These are phyloP conservation scores for Marmota flaviventris DNA, from an alignment of 2,113 vertebrate genomes.

Conservation along the genomic window DNA sequence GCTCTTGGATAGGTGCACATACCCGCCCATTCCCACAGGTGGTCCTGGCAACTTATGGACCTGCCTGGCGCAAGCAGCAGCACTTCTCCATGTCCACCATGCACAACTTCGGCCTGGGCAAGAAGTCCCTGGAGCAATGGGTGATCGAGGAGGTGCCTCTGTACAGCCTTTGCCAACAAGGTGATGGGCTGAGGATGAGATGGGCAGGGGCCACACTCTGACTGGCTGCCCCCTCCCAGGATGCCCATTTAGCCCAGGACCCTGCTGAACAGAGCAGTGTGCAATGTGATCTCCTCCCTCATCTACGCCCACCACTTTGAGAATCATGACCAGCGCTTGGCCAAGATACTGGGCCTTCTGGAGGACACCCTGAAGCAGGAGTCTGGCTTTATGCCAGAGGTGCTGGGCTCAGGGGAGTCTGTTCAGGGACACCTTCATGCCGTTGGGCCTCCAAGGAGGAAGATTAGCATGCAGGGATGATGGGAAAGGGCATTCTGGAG, in stretches of 20 bases:
- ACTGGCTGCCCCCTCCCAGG: slow-evolving; percentile 61
- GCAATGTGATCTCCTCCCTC: slow-evolving; percentile 82
- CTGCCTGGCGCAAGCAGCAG: slow-evolving; percentile 88
- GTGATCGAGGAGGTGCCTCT: slow-evolving; percentile 88
- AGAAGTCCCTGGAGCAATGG: slow-evolving; percentile 90
- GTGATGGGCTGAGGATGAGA: not conserved
- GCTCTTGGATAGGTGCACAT: accelerated
- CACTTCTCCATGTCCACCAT: slow-evolving; percentile 89
- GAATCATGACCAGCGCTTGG: slow-evolving; percentile 79
- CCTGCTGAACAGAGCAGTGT: slow-evolving; percentile 76
- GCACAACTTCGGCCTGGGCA: slow-evolving; percentile 92
- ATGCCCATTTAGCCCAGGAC: slow-evolving; percentile 64
- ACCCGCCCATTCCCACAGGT: slow-evolving; percentile 80
- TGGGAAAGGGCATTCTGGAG: not conserved
- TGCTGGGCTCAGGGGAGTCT: not conserved
- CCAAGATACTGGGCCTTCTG: slow-evolving; percentile 42
- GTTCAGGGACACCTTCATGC: too few species aligned
- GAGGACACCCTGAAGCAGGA: too few species aligned
- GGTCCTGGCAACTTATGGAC: slow-evolving; percentile 82
- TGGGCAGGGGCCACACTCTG: accelerated
- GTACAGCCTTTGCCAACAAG: slow-evolving; percentile 71
- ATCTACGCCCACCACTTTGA: slow-evolving; percentile 80
- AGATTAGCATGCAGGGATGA: accelerated
- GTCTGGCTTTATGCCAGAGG: too few species aligned
- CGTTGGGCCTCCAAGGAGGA: too few species aligned